Evolutionary conservation across 2,888 invertebrate species (phyloP).

Genomic region (Phytoseiulus persimilis): DNA sequence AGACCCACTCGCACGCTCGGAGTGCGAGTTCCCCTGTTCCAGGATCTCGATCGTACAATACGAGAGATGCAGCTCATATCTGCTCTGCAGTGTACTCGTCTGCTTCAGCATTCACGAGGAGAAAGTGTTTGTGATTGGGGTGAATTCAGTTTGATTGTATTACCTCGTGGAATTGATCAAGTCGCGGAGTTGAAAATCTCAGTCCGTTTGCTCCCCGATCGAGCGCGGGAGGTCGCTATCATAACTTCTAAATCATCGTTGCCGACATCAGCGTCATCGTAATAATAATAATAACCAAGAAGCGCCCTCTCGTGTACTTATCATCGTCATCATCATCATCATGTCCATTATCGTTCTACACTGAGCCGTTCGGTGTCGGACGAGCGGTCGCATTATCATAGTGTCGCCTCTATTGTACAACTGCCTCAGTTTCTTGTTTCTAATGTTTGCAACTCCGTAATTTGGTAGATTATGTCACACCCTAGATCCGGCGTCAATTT

Average conservation of each 20-base stretch:
- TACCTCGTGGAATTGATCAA: neutral
- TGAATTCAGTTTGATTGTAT: neutral
- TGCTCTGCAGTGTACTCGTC: no score
- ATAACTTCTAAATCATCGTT: neutral
- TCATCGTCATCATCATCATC: neutral
- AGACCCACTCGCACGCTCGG: neutral
- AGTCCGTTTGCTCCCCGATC: no score
- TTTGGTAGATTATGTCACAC: neutral
- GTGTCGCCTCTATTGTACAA: neutral
- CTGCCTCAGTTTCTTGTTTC: neutral
- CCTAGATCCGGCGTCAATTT: slow-evolving; percentile 5
- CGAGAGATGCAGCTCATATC: neutral
- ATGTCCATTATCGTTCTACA: neutral
- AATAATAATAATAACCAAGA: neutral
- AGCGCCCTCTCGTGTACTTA: neutral
- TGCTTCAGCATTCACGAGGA: neutral
- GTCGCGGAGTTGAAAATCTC: neutral
- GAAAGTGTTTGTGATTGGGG: neutral
- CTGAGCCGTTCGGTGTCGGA: neutral
- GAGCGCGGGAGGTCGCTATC: neutral
- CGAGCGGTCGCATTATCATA: neutral
- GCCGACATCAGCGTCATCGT: neutral
- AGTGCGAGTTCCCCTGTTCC: neutral
- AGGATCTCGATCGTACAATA: neutral
- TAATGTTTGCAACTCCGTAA: neutral